A percentile compares a stretch with the other conserved stretches of the same genome.
These are phyloP conservation scores for Oscheius sp. DNA, from an alignment of 2,888 invertebrate genomes.

Conservation along the genomic window DNA sequence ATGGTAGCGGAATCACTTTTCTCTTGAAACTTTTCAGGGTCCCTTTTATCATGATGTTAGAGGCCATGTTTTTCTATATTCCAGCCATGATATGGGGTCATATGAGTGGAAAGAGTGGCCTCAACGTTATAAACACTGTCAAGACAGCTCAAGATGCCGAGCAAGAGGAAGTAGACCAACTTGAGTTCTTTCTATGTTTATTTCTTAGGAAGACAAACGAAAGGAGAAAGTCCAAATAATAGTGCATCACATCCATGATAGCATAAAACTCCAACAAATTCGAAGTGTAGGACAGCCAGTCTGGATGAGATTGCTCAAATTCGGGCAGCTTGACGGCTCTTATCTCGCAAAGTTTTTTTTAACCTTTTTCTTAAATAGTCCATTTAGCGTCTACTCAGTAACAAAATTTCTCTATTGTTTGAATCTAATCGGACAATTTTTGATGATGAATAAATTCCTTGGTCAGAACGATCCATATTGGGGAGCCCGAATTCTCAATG, in stretches of 20 bases:
- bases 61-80: conserved; percentile 65
- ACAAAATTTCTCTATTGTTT: conserved; percentile 65
- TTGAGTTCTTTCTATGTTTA: not conserved
- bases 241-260: conserved; percentile 47
- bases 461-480: conserved; percentile 61
- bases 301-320: conserved; percentile 36
- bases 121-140: conserved; percentile 64
- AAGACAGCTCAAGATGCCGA: conserved; percentile 60
- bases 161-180: conserved; percentile 57
- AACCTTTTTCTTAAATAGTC: conserved; percentile 8
- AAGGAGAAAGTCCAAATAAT: conserved; percentile 51
- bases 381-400: conserved; percentile 60
- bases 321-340: conserved; percentile 60
- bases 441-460: conserved; percentile 65
- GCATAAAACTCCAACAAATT: conserved; percentile 41
- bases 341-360: conserved; percentile 54
- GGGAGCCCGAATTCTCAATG: conserved; percentile 61
- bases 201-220: conserved; percentile 49
- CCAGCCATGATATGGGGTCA: conserved; percentile 52
- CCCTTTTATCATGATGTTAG: conserved; percentile 67
- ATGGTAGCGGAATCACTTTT: conserved; percentile 33
- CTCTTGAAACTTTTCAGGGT: conserved; percentile 29
- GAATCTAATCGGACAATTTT: conserved; percentile 66
- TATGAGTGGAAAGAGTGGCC: conserved; percentile 48
- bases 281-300: conserved; percentile 34